Evolutionary conservation across 2,888 invertebrate species (phyloP), one percentile per base, ranked within the genome.

Genomic region (Drosophila siamana): DNA sequence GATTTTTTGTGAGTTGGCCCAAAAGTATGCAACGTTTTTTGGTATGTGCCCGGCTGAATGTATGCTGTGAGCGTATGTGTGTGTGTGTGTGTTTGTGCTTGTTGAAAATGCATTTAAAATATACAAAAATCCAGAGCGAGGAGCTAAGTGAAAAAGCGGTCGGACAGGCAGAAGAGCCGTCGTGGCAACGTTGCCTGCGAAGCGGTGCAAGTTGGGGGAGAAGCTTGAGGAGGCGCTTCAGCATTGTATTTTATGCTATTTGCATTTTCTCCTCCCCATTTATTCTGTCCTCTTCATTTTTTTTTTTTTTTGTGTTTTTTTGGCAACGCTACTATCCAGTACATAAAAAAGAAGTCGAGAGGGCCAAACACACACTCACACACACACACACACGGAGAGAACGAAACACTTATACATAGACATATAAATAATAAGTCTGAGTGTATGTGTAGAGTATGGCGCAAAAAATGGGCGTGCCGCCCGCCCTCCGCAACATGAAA

Each of bases 71-170:
- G n/a, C n/a, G n/a, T 3, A 9, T 60, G 51, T 26, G 56, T 33
- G 43, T 56, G 44, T 43, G 44, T 61, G 67, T 36, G 16, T 71
- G 60, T 61, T 56, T 69, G 77, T 69, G 63, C 69, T 65, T 79
- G 88, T 77, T 80, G 88, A 78, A 87, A 88, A 88, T 88, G 88
- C 88, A 84, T 84, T 84, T 88, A 80, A 81, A 80, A 88, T 74
- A 86, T 80, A 85, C 83, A 83, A 75, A 89, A 81, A 83, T 81
- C 71, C 78, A 63, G 71, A 67, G 64, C 65, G 68, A 66, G 56
- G 56, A 86, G 86, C 74, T 86, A 86, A 88, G 83, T 84, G 88
- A 88, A 88, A 84, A 83, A 73, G 68, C 82, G 63, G 63, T 74
- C 60, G 46, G 48, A 56, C 66, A 30, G 43, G 40, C 24, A 19